These are phyloP conservation scores for Lepus europaeus DNA, from an alignment of 2,113 vertebrate species.

Conservation along the genomic window DNA sequence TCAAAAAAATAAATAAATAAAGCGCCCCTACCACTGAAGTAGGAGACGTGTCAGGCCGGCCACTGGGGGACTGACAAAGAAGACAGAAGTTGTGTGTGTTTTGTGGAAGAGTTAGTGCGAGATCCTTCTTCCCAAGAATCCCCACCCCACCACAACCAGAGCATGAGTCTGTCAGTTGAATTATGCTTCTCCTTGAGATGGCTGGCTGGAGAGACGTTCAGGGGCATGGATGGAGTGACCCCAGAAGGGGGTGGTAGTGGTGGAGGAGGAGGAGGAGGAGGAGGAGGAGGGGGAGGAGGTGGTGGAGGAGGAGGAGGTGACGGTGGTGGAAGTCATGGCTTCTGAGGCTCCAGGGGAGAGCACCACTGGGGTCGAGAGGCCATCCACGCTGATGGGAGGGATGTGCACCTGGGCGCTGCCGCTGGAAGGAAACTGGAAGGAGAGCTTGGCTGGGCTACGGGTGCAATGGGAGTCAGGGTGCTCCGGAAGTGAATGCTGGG, in stretches of 20 bases:
- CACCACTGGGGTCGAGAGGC: constrained; percentile 95
- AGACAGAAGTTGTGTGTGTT: constrained; percentile 57
- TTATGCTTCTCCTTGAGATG: constrained; percentile 75
- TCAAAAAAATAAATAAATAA: constrained; percentile 87
- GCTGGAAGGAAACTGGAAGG: constrained; percentile 94
- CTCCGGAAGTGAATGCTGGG: constrained; percentile 97
- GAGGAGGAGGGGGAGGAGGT: background rate
- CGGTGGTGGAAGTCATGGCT: constrained; percentile 89
- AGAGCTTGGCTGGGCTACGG: constrained; percentile 94
- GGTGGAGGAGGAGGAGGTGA: background rate
- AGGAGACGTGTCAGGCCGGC: constrained; percentile 64
- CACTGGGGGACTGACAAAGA: constrained; percentile 62
- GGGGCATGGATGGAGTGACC: constrained; percentile 63
- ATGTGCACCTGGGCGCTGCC: constrained; percentile 94
- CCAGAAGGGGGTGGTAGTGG: constrained; percentile 54
- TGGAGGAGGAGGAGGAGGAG: background rate
- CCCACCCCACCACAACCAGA: constrained; percentile 59
- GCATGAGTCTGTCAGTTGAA: constrained; percentile 64
- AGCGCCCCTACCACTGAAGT: constrained; percentile 65
- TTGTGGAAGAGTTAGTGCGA: constrained; percentile 48
- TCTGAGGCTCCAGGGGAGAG: constrained; percentile 95
- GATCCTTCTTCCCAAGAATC: constrained; percentile 69
- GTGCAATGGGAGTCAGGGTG: constrained; percentile 95
- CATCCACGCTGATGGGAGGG: constrained; percentile 95
- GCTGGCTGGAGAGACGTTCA: constrained; percentile 74